These are phyloP conservation scores for Platyrinchus mystaceus DNA, from an alignment of 2,797 vertebrate species.

Conservation along the genomic window DNA sequence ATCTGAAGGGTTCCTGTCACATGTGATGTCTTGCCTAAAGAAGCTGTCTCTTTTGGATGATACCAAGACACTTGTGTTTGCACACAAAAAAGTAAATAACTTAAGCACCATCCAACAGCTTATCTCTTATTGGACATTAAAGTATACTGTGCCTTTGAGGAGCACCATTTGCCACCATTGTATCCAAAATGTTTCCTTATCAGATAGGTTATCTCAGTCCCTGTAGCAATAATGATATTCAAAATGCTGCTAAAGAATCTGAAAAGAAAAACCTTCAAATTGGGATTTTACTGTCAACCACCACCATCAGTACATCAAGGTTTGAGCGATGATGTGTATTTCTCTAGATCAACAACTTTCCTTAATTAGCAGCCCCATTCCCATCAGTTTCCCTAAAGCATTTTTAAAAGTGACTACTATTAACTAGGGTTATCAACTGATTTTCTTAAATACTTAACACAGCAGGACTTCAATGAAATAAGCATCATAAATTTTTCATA, in stretches of 20 bases:
- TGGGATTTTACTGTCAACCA: neutral
- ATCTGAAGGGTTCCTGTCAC: neutral
- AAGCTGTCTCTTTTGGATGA: neutral
- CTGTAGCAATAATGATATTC: neutral
- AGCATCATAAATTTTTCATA: neutral
- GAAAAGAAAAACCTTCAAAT: neutral
- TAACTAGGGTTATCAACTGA: neutral
- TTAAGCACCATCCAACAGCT: neutral
- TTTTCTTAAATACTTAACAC: neutral
- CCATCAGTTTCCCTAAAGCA: neutral
- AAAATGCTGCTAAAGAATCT: neutral
- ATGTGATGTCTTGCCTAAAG: neutral
- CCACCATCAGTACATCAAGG: neutral
- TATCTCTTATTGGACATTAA: neutral
- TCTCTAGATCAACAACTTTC: neutral
- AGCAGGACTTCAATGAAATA: neutral
- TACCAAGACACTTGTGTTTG: neutral
- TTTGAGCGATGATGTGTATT: neutral
- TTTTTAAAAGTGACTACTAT: neutral
- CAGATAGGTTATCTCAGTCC: neutral
- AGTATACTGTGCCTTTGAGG: neutral
- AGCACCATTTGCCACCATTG: fast-evolving
- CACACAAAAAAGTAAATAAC: neutral
- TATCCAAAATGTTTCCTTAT: neutral
- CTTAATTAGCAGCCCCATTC: neutral